These are phyloP conservation scores for Alfaro cultratus DNA, from an alignment of 2,797 vertebrate species.

Conservation along the genomic window DNA sequence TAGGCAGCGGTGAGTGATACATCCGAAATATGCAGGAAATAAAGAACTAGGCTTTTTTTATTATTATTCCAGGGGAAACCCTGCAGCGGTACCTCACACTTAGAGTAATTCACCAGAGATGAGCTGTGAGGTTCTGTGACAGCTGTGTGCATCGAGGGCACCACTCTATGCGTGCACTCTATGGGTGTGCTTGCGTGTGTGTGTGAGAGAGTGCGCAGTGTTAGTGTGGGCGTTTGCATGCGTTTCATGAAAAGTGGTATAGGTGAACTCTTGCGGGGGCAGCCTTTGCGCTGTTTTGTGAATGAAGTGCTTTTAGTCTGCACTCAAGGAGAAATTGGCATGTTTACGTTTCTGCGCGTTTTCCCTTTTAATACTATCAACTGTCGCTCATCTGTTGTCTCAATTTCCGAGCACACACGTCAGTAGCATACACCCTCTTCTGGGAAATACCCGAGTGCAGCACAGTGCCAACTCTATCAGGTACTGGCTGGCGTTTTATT, in stretches of 20 bases:
- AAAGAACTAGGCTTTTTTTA: constrained; percentile 33
- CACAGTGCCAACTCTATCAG: constrained; percentile 25
- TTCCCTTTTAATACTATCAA: constrained; percentile 19
- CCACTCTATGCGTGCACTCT: constrained; percentile 20
- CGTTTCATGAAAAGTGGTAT: constrained; percentile 63
- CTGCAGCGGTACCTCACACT: constrained; percentile 18
- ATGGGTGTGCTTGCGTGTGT: neutral
- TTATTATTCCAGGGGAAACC: constrained; percentile 41
- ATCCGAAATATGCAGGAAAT: neutral
- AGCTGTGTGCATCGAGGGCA: constrained; percentile 35
- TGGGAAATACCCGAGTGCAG: constrained; percentile 54
- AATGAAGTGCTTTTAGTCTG: constrained; percentile 61
- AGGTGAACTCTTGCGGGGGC: constrained; percentile 47
- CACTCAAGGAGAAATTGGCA: constrained; percentile 9
- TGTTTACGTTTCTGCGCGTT: constrained; percentile 23
- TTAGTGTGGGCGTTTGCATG: constrained; percentile 61
- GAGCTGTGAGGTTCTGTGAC: constrained; percentile 58
- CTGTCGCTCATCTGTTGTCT: constrained; percentile 17
- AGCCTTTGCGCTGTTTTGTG: constrained; percentile 53
- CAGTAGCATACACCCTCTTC: constrained; percentile 46
- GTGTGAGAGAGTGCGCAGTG: constrained; percentile 12
- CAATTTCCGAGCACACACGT: constrained; percentile 22
- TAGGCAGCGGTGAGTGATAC: constrained; percentile 30
- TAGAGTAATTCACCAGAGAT: constrained; percentile 42
- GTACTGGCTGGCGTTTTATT: constrained; percentile 40